These are phyloP conservation scores for Acrobasis suavella DNA, from an alignment of 2,888 invertebrate genomes.

Conservation along the genomic window DNA sequence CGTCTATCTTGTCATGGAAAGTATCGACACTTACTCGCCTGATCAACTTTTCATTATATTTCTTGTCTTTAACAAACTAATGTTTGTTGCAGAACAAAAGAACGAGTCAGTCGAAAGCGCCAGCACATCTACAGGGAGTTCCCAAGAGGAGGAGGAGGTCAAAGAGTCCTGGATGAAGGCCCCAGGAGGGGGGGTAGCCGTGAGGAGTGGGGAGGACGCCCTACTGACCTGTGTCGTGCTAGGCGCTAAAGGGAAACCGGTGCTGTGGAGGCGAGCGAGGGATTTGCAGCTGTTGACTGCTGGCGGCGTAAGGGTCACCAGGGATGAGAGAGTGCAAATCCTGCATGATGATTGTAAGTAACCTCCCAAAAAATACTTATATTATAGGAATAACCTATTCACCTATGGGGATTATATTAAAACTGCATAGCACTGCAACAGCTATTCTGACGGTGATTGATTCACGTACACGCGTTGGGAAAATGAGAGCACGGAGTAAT, in stretches of 20 bases:
- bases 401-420: no score
- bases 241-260: slow-evolving; percentile 86
- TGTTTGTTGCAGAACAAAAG: slow-evolving; percentile 52
- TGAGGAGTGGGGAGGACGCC: slow-evolving; percentile 87
- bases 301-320: slow-evolving; percentile 88
- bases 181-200: slow-evolving; percentile 64
- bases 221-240: slow-evolving; percentile 91
- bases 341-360: slow-evolving; percentile 89
- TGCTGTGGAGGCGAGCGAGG: slow-evolving; percentile 88
- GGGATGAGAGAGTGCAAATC: slow-evolving; percentile 87
- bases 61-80: background rate
- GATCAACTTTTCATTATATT: no score
- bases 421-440: no score
- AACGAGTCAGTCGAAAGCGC: slow-evolving; percentile 51
- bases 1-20: no score
- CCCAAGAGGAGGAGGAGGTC: slow-evolving; percentile 61
- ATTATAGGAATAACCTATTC: no score
- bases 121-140: slow-evolving; percentile 58
- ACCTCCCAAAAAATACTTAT: no score
- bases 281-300: slow-evolving; percentile 88
- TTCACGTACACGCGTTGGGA: no score
- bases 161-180: slow-evolving; percentile 69
- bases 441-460: no score
- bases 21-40: no score
- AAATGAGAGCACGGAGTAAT: no score